Conservation (phyloP, 2,797 vertebrate species). For the Acanthornis magna region DNA sequence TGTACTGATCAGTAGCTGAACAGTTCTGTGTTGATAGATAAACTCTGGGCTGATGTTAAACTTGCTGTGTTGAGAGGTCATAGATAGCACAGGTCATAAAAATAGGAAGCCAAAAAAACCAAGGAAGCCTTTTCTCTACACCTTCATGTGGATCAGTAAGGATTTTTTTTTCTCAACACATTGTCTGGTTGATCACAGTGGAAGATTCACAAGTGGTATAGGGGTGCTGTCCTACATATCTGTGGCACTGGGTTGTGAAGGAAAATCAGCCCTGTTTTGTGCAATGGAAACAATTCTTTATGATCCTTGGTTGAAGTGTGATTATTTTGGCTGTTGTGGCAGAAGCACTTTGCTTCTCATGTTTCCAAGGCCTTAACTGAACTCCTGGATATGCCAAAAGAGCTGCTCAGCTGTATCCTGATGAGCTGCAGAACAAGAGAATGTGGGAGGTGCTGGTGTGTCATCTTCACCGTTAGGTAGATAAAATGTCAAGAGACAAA, state of each 20-base stretch:
- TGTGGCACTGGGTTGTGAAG: not conserved
- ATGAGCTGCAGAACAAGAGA: not conserved
- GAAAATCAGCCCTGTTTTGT: not conserved
- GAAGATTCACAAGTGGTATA: not conserved
- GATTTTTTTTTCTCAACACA: not conserved
- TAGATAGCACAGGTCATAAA: not conserved
- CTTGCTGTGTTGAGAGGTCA: not conserved
- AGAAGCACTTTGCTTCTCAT: not conserved
- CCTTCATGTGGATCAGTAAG: not conserved
- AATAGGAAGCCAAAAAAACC: not conserved
- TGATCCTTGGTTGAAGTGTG: not conserved
- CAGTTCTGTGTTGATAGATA: not conserved
- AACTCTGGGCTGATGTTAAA: not conserved
- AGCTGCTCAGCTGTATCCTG: not conserved
- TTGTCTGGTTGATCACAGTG: not conserved
- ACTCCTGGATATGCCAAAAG: not conserved
- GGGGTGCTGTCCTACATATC: not conserved
- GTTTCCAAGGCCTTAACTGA: not conserved
- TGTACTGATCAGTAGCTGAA: not conserved
- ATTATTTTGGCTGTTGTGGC: not conserved
- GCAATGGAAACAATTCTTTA: not conserved
- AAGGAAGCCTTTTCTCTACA: not conserved
- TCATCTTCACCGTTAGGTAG: not conserved
- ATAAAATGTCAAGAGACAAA: not conserved
- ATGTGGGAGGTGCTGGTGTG: not conserved